These are phyloP conservation scores for Hetaerina americana DNA, from an alignment of 1,140 invertebrate species.

Conservation along the genomic window DNA sequence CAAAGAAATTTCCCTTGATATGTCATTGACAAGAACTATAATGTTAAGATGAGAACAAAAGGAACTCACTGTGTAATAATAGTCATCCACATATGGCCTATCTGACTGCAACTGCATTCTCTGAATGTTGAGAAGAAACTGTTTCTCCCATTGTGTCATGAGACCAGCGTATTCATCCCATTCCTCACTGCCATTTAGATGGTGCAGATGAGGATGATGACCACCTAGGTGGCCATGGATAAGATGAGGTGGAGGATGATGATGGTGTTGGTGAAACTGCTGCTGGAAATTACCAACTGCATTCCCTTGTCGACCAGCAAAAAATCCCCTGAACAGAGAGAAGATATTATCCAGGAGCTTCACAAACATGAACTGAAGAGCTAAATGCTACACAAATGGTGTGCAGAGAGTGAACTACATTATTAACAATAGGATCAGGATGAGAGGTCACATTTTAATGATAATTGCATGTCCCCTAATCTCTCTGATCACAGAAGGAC, in stretches of 20 bases:
- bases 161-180: constrained; percentile 53
- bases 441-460: too few species aligned
- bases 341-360: too few species aligned
- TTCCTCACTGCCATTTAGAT: not conserved
- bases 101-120: constrained; percentile 74
- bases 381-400: too few species aligned
- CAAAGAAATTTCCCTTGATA: too few species aligned
- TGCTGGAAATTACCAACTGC: not conserved
- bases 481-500: too few species aligned
- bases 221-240: not conserved
- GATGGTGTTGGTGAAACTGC: not conserved
- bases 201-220: not conserved
- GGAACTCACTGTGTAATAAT: constrained; percentile 57
- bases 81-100: constrained; percentile 74
- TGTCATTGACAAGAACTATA: too few species aligned
- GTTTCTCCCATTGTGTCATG: constrained; percentile 83
- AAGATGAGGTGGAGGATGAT: not conserved
- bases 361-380: too few species aligned
- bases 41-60: too few species aligned
- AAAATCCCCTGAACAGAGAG: not conserved
- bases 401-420: too few species aligned
- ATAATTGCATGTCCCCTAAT: too few species aligned
- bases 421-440: too few species aligned
- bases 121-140: constrained; percentile 88
- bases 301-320: not conserved